Evolutionary conservation across 2,113 vertebrate genomes (phyloP).

Genomic region (Spermophilus dauricus): DNA sequence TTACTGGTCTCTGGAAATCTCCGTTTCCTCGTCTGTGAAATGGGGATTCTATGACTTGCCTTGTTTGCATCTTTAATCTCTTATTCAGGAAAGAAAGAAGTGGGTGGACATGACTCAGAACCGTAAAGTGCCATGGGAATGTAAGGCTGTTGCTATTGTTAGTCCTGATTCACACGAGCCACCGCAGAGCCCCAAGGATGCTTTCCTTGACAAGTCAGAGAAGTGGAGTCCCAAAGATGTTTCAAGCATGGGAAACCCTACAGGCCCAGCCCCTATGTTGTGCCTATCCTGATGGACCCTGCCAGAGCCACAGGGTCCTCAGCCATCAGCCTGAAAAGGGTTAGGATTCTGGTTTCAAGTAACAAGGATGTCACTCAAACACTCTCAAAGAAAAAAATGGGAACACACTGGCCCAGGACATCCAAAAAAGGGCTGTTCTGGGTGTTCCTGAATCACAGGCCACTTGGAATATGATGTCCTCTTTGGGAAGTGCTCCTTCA

Average conservation of each 20-base stretch:
- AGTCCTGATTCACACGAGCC: background rate
- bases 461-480: background rate
- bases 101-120: background rate
- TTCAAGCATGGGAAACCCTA: background rate
- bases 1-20: background rate
- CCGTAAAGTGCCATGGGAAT: background rate
- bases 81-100: background rate
- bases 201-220: background rate
- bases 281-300: rapidly evolving
- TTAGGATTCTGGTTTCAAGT: constrained; percentile 6
- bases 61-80: background rate
- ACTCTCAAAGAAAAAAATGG: background rate
- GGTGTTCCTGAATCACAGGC: background rate
- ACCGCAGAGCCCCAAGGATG: background rate
- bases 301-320: background rate
- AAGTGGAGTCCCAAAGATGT: background rate
- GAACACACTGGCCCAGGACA: background rate
- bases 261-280: rapidly evolving
- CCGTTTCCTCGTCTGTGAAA: constrained; percentile 22
- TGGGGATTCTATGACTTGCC: background rate
- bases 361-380: background rate
- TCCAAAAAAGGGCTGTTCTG: background rate
- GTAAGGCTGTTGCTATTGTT: background rate
- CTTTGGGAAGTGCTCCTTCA: background rate
- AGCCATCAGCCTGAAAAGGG: background rate